These are phyloP conservation scores for Platichthys flesus DNA, from an alignment of 2,113 vertebrate species.

Conservation along the genomic window DNA sequence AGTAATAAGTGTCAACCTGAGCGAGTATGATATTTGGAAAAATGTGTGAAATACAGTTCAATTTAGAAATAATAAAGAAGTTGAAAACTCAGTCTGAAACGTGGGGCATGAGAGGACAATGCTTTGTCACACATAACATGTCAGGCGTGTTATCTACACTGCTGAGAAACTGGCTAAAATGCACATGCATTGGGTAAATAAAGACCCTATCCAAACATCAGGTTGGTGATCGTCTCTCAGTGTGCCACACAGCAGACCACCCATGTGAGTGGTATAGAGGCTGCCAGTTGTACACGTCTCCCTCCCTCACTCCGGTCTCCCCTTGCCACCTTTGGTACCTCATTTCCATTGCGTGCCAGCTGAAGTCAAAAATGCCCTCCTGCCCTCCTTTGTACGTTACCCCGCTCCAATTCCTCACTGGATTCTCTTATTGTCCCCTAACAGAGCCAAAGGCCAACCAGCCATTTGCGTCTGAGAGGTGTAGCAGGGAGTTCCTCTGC, in stretches of 20 bases:
- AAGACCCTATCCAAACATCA: background rate
- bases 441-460: slow-evolving; percentile 41
- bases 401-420: slow-evolving; percentile 48
- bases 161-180: no score
- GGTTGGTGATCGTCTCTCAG: slow-evolving; percentile 8
- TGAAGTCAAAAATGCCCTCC: slow-evolving; percentile 64
- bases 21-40: background rate
- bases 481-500: slow-evolving; percentile 38
- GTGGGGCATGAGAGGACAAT: background rate
- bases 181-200: background rate
- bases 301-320: background rate
- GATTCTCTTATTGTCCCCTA: slow-evolving; percentile 58
- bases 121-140: background rate
- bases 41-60: no score
- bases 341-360: slow-evolving; percentile 58
- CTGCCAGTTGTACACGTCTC: slow-evolving; percentile 24
- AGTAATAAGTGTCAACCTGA: background rate
- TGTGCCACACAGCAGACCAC: background rate
- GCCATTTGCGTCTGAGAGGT: slow-evolving; percentile 59
- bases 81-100: background rate
- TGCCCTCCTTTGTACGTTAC: slow-evolving; percentile 54
- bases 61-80: background rate
- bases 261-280: slow-evolving; percentile 16
- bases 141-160: background rate
- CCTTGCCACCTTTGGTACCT: slow-evolving; percentile 36